phyloP scores from a whole-genome alignment of 2,797 vertebrate species.

The Psittacula echo region DNA sequence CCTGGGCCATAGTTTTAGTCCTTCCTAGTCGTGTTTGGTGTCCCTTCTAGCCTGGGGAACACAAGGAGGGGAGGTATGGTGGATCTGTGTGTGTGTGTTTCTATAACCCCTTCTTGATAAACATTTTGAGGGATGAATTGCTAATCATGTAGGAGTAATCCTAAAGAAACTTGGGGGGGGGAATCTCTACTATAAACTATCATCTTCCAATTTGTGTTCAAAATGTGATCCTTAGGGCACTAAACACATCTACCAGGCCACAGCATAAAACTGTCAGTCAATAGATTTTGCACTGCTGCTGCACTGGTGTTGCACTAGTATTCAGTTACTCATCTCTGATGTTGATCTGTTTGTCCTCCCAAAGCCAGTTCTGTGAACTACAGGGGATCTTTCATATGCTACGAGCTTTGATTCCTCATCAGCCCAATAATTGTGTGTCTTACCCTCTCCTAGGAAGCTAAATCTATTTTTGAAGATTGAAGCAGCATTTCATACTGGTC shows the following conservation, averaged over 20 bases:
- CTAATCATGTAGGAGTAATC: background rate
- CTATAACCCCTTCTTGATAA: background rate
- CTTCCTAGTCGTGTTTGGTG: rapidly evolving
- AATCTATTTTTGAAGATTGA: background rate
- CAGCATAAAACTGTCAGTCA: rapidly evolving
- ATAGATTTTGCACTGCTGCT: rapidly evolving
- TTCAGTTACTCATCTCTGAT: background rate
- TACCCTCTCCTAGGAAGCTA: background rate
- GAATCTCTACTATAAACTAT: background rate
- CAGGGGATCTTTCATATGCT: background rate
- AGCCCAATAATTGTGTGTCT: background rate
- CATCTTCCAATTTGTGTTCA: background rate
- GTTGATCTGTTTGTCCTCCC: background rate
- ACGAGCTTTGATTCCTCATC: background rate
- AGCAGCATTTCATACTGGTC: background rate
- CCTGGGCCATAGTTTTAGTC: background rate
- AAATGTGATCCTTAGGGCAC: background rate
- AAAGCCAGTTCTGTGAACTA: background rate
- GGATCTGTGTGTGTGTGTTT: no score
- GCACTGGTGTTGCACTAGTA: no score
- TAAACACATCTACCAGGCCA: background rate
- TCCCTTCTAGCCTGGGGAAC: rapidly evolving
- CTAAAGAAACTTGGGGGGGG: rapidly evolving
- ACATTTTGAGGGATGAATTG: background rate
- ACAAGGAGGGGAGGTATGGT: rapidly evolving